phyloP scores from a whole-genome alignment of 1,140 invertebrate species.

The Euwallacea similis region DNA sequence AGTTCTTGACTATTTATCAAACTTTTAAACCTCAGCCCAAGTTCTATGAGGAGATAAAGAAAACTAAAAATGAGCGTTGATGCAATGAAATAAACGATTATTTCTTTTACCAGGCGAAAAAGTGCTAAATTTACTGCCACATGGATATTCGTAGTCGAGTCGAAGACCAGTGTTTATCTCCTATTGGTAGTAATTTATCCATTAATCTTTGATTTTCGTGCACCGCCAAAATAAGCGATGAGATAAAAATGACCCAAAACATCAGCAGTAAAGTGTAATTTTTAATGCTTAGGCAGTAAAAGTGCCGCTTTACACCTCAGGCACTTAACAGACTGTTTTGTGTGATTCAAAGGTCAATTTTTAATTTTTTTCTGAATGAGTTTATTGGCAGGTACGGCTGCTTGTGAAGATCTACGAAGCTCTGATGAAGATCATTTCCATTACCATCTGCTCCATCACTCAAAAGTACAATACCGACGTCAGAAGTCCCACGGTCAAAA shows the following conservation, averaged over 20 bases:
- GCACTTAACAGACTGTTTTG: no score
- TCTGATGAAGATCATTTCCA: constrained; percentile 35
- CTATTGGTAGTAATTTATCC: no score
- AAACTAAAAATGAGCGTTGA: not conserved
- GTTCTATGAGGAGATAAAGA: constrained; percentile 14
- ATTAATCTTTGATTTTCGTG: no score
- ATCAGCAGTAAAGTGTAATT: no score
- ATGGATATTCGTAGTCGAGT: no score
- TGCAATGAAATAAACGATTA: not conserved
- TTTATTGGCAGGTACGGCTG: not conserved
- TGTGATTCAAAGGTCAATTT: not conserved
- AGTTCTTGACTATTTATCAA: constrained; percentile 25
- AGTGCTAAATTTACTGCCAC: no score
- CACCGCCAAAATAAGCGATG: no score
- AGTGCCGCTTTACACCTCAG: no score
- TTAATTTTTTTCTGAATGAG: not conserved
- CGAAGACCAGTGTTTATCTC: no score
- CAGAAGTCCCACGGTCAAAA: not conserved
- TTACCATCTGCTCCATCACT: constrained; percentile 8
- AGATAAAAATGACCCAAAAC: no score
- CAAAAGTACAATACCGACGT: constrained; percentile 38
- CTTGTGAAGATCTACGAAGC: constrained; percentile 41
- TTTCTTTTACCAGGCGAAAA: not conserved
- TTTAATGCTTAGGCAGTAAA: no score
- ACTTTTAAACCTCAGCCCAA: constrained; percentile 4